Evolutionary conservation across 2,797 vertebrate species (phyloP).

Genomic region (Microctenopoma steveboyesi): DNA sequence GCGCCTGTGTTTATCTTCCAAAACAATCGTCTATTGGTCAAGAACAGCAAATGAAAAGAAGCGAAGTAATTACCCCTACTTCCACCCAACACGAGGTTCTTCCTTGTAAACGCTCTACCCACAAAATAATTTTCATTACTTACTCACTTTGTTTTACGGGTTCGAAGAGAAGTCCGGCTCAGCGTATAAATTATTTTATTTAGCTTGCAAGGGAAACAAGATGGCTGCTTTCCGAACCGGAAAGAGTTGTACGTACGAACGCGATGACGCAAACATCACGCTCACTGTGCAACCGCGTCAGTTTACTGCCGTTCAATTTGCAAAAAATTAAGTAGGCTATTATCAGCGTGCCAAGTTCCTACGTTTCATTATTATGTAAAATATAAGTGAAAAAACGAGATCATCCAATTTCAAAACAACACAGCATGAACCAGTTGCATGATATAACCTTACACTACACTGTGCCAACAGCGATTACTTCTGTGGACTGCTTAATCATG

Average conservation of each 20-base stretch:
- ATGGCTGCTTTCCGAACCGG: slow-evolving; percentile 86
- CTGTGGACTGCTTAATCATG: no score
- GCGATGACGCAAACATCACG: slow-evolving; percentile 50
- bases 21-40: slow-evolving; percentile 89
- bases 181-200: slow-evolving; percentile 87
- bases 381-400: no score
- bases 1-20: slow-evolving; percentile 89
- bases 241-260: slow-evolving; percentile 64
- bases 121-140: slow-evolving; percentile 38
- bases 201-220: slow-evolving; percentile 87
- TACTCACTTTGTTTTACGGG: slow-evolving; percentile 83
- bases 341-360: not conserved
- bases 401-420: no score
- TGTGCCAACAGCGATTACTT: no score
- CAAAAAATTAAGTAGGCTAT: not conserved
- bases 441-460: not conserved
- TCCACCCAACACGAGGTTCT: slow-evolving; percentile 21
- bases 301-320: rapidly evolving
- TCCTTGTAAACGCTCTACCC: slow-evolving; percentile 18
- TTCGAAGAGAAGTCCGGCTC: slow-evolving; percentile 82
- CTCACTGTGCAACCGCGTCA: not conserved
- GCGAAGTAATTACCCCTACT: slow-evolving; percentile 56
- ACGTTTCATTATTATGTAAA: not conserved
- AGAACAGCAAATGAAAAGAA: slow-evolving; percentile 81
- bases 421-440: not conserved